Percentiles rank a stretch among this genome's conserved stretches.
Evolutionary conservation across 2,888 invertebrate genomes (phyloP).

Genomic region (Nomada lathburiana): DNA sequence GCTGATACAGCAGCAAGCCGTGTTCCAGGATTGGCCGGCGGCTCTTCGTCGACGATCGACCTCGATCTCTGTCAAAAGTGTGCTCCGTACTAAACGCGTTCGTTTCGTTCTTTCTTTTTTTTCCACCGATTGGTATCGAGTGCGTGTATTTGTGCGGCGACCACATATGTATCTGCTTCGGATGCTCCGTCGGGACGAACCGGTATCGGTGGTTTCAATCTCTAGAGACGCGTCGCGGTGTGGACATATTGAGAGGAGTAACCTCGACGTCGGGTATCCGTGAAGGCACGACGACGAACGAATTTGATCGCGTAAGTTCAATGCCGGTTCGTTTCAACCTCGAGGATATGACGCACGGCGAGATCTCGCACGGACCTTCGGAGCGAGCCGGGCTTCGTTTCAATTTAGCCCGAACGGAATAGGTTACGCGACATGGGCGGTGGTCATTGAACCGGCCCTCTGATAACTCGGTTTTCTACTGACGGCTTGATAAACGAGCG

Average conservation of each 20-base stretch:
- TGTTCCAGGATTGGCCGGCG: slow-evolving; percentile 44
- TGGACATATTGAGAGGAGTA: no score
- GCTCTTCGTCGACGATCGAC: slow-evolving; percentile 43
- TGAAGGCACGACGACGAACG: no score
- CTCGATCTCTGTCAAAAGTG: slow-evolving; percentile 44
- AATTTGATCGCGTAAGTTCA: no score
- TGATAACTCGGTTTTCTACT: slow-evolving; percentile 58
- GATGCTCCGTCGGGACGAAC: background rate
- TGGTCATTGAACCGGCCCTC: slow-evolving; percentile 54
- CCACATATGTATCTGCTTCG: no score
- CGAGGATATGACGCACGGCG: no score
- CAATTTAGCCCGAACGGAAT: slow-evolving; percentile 31
- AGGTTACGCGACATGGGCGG: slow-evolving; percentile 38
- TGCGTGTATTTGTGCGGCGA: background rate
- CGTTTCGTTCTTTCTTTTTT: background rate
- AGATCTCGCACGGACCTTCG: background rate
- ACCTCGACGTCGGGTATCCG: no score
- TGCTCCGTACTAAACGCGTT: slow-evolving; percentile 2
- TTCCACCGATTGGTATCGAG: background rate
- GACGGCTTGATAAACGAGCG: slow-evolving; percentile 48
- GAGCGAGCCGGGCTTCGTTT: slow-evolving; percentile 32
- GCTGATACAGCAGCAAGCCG: slow-evolving; percentile 52
- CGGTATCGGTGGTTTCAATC: background rate
- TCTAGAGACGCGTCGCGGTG: no score
- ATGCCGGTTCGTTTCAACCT: no score